Conservation (phyloP, 2,113 vertebrate species). For the Poeciliopsis prolifica region DNA sequence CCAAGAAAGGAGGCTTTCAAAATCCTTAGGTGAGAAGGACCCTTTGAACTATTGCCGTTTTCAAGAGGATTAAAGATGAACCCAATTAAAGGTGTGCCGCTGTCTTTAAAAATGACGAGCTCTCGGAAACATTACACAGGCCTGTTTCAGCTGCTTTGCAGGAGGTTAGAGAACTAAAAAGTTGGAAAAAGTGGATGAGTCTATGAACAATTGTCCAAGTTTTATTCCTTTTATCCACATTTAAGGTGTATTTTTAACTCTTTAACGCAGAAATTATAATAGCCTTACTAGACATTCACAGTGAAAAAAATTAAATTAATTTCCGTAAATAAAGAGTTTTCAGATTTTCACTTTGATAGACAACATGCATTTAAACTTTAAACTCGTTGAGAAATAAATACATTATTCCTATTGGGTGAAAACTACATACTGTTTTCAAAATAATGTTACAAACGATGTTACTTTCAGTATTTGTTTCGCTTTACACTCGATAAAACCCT, state of each 20-base stretch:
- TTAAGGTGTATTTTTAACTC: not conserved
- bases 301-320: not conserved
- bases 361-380: not conserved
- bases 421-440: too few relatives aligned
- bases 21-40: constrained; percentile 29
- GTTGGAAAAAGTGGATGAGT: not conserved
- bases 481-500: too few relatives aligned
- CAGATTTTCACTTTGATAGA: not conserved
- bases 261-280: not conserved
- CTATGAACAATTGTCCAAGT: too few relatives aligned
- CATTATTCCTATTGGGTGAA: not conserved
- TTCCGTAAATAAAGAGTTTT: not conserved
- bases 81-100: constrained; percentile 21
- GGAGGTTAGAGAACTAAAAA: not conserved
- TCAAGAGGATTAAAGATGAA: constrained; percentile 20
- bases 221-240: not conserved
- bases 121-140: constrained; percentile 3
- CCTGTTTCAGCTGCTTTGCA: not conserved
- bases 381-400: not conserved
- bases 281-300: not conserved
- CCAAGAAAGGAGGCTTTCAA: constrained; percentile 24
- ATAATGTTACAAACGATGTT: too few relatives aligned
- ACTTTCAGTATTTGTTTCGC: too few relatives aligned
- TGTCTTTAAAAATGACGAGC: not conserved
- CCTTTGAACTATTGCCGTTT: constrained; percentile 27